phyloP scores from a whole-genome alignment of 2,888 invertebrate genomes.

The Onthophagus sagittarius region DNA sequence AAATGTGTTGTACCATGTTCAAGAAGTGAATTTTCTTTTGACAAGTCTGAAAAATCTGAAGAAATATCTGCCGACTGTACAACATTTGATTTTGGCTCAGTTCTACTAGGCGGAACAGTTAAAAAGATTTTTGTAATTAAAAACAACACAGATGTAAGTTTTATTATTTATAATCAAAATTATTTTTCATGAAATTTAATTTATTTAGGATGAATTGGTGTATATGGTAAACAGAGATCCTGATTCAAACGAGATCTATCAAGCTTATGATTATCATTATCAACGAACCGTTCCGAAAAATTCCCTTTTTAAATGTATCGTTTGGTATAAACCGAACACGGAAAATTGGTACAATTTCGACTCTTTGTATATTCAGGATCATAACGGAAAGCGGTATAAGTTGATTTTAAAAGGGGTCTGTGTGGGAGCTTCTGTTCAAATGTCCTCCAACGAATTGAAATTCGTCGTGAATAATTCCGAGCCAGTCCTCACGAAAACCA shows the following conservation, averaged over 20 bases:
- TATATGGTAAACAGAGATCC: conserved; percentile 34
- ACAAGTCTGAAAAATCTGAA: neutral
- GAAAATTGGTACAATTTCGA: conserved; percentile 39
- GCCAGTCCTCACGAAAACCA: conserved; percentile 25
- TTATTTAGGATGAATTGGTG: neutral
- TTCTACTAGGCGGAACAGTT: neutral
- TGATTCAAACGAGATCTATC: conserved; percentile 40
- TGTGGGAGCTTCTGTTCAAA: conserved; percentile 29
- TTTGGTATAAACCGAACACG: conserved; percentile 41
- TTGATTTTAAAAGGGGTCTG: conserved; percentile 38
- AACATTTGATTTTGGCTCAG: neutral
- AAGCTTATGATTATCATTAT: conserved; percentile 41
- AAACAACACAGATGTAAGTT: neutral
- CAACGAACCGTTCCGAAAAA: conserved; percentile 36
- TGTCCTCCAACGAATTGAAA: conserved; percentile 25
- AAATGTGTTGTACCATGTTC: neutral
- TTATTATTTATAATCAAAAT: neutral
- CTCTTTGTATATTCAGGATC: conserved; percentile 41
- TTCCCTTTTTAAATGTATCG: conserved; percentile 35
- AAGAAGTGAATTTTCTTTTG: neutral
- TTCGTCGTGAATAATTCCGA: conserved; percentile 22
- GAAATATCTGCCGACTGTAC: neutral
- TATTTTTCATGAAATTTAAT: neutral
- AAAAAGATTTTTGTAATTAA: neutral
- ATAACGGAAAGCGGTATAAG: conserved; percentile 30